phyloP scores from a whole-genome alignment of 1,140 invertebrate genomes.

The Drosophila sp. region DNA sequence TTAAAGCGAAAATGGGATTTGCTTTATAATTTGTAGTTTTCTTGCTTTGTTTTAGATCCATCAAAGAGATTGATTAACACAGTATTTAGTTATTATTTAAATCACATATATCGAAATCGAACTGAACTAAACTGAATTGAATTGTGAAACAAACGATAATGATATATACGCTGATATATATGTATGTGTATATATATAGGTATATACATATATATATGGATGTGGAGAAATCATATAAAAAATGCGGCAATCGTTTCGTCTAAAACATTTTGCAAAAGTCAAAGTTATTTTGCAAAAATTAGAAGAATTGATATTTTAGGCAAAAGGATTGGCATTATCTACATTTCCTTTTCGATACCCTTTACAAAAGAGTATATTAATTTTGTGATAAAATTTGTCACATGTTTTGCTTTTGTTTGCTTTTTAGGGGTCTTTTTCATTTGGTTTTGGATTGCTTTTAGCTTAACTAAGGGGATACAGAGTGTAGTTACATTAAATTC shows the following conservation, averaged over 20 bases:
- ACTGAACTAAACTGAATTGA: slow-evolving; percentile 46
- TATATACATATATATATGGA: slow-evolving; percentile 33
- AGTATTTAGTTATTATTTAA: slow-evolving; percentile 48
- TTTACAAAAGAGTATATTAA: background rate
- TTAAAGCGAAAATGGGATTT: slow-evolving; percentile 26
- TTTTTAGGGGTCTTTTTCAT: slow-evolving; percentile 32
- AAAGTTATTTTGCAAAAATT: slow-evolving; percentile 46
- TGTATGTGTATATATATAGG: slow-evolving; percentile 21
- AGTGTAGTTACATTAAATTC: slow-evolving; percentile 80
- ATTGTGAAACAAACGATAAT: slow-evolving; percentile 49
- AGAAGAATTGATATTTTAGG: slow-evolving; percentile 77
- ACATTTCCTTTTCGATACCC: slow-evolving; percentile 38
- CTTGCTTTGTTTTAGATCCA: slow-evolving; percentile 64
- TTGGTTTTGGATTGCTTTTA: slow-evolving; percentile 49
- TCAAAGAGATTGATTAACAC: slow-evolving; percentile 79
- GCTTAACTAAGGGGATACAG: slow-evolving; percentile 82
- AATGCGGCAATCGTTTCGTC: slow-evolving; percentile 82
- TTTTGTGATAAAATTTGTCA: slow-evolving; percentile 47
- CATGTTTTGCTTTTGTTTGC: slow-evolving; percentile 27
- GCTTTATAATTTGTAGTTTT: slow-evolving; percentile 1
- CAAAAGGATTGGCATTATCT: slow-evolving; percentile 83
- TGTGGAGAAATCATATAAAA: slow-evolving; percentile 67
- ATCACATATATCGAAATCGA: slow-evolving; percentile 67
- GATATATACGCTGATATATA: slow-evolving; percentile 32
- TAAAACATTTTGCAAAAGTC: slow-evolving; percentile 67